Evolutionary conservation across 2,113 vertebrate genomes (phyloP).

Genomic region (Neopipo cinnamomea): DNA sequence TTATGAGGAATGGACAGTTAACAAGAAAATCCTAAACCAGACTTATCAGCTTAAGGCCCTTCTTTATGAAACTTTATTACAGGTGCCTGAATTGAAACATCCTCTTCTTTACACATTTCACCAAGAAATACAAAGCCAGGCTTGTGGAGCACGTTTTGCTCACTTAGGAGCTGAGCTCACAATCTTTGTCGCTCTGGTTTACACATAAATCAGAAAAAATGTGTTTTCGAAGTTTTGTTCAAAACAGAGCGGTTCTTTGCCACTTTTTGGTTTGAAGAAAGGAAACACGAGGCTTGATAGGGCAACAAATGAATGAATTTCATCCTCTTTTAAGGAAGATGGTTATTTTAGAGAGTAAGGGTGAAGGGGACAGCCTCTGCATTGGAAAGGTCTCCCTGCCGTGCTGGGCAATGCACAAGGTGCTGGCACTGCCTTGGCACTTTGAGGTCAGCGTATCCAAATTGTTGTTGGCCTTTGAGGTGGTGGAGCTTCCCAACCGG

Average conservation of each 20-base stretch:
- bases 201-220: not conserved
- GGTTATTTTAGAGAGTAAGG: not conserved
- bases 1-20: constrained; percentile 9
- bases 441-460: accelerated
- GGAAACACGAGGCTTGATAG: not conserved
- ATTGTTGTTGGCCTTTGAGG: accelerated
- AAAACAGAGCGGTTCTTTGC: not conserved
- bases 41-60: constrained; percentile 4
- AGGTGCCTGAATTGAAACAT: constrained; percentile 6
- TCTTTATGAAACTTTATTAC: constrained; percentile 37
- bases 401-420: accelerated
- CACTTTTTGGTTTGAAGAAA: not conserved
- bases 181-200: not conserved
- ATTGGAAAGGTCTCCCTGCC: not conserved
- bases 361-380: accelerated
- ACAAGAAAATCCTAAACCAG: constrained; percentile 49
- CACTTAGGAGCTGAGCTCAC: not conserved
- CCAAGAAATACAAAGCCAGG: not conserved
- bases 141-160: not conserved
- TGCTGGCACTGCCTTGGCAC: accelerated
- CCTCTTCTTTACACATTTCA: not conserved
- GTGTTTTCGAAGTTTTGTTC: not conserved
- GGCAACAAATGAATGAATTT: not conserved
- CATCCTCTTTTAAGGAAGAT: not conserved
- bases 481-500: not conserved